Evolutionary conservation across 35 echinoderm and acorn worm genomes (phyloP).

Genomic region (Heliocidaris erythrogramma): DNA sequence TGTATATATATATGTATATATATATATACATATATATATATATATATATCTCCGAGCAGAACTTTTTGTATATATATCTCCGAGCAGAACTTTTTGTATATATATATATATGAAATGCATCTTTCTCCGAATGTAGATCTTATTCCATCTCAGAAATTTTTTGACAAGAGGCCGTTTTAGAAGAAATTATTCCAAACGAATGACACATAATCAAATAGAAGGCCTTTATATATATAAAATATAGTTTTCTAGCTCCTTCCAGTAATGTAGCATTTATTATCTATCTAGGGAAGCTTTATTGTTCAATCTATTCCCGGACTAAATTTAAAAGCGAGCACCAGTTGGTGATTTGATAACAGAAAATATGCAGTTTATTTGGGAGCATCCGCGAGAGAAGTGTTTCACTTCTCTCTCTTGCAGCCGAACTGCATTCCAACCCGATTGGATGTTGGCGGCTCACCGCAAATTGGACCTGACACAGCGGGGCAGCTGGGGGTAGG

Average conservation of each 20-base stretch:
- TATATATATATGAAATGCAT: background rate
- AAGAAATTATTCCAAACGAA: background rate
- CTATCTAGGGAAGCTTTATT: background rate
- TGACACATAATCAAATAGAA: background rate
- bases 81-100: too few relatives aligned
- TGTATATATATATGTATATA: too few relatives aligned
- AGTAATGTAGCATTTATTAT: background rate
- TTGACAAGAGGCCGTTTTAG: background rate
- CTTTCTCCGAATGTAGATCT: background rate
- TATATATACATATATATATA: too few relatives aligned
- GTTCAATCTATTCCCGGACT: background rate
- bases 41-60: too few relatives aligned
- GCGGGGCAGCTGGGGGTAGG: background rate
- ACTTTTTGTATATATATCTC: too few relatives aligned
- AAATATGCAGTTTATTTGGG: conserved; percentile 3
- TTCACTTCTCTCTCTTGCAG: background rate
- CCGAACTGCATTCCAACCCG: background rate
- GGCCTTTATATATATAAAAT: background rate
- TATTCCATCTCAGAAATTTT: background rate
- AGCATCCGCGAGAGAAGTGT: background rate
- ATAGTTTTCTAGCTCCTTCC: background rate
- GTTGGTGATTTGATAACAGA: background rate
- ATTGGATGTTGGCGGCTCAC: background rate
- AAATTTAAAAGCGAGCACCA: background rate
- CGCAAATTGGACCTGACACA: conserved; percentile 23